These are phyloP conservation scores for Polydrusus pterygomalis DNA, from an alignment of 2,888 invertebrate species.

Conservation along the genomic window DNA sequence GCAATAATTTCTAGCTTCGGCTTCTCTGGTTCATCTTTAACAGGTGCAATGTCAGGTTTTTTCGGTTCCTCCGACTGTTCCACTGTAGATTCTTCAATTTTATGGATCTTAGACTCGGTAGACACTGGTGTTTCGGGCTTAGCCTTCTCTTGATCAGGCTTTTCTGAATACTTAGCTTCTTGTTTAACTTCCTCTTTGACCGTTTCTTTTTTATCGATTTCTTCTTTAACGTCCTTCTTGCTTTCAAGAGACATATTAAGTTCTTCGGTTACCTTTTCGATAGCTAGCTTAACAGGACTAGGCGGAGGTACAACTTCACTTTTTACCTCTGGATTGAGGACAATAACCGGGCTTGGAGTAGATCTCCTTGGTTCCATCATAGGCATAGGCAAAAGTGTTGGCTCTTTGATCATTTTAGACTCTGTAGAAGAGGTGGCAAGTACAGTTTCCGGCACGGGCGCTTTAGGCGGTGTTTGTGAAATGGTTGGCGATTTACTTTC, in stretches of 20 bases:
- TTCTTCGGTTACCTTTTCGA: conserved; percentile 67
- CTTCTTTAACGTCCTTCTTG: conserved; percentile 59
- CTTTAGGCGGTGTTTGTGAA: not conserved
- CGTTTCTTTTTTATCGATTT: conserved; percentile 56
- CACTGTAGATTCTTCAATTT: not conserved
- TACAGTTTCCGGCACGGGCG: not conserved
- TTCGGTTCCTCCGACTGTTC: not conserved
- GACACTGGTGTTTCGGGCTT: conserved; percentile 1
- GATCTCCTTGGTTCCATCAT: conserved; percentile 64
- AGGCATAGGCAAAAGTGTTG: conserved; percentile 23
- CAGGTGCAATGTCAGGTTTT: not conserved
- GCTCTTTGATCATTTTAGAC: conserved; percentile 24
- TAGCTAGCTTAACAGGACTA: conserved; percentile 59
- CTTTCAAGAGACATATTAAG: conserved; percentile 66
- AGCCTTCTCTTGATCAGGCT: not conserved
- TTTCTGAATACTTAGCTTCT: conserved; percentile 24
- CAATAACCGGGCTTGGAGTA: conserved; percentile 73
- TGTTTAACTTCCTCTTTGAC: conserved; percentile 41
- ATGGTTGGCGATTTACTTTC: not conserved
- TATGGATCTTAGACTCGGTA: not conserved
- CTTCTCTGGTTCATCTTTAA: conserved; percentile 17
- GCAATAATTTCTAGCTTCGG: conserved; percentile 4
- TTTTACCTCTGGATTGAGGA: conserved; percentile 62
- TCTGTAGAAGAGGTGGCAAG: not conserved
- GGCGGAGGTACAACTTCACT: conserved; percentile 52